A percentile compares a stretch with the other conserved stretches of the same genome.
These are phyloP conservation scores for Epiperipatus broadwayi DNA, from an alignment of 2,888 invertebrate genomes.

Conservation along the genomic window DNA sequence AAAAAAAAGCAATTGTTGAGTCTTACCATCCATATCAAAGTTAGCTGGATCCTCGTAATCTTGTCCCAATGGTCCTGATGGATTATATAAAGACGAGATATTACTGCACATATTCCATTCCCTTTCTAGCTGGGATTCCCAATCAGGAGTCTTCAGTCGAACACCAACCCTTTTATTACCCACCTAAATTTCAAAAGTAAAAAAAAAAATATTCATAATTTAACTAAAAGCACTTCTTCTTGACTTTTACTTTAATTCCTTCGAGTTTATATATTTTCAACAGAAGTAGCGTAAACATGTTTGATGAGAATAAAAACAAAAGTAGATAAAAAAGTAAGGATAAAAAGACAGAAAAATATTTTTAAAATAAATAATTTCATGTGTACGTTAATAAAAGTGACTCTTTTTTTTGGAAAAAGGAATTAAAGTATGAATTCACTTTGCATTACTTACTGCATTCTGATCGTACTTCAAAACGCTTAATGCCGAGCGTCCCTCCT, in stretches of 20 bases:
- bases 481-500: constrained; percentile 69
- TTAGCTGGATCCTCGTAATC: too few species aligned
- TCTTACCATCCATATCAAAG: too few species aligned
- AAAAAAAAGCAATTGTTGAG: too few species aligned
- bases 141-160: constrained; percentile 59
- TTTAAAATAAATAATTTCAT: too few species aligned
- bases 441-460: constrained; percentile 22
- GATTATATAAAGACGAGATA: too few species aligned
- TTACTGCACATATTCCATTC: constrained; percentile 70
- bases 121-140: constrained; percentile 58
- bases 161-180: constrained; percentile 28
- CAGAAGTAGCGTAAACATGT: constrained; percentile 1
- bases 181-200: constrained; percentile 13
- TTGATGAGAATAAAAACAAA: constrained; percentile 1
- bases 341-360: too few species aligned
- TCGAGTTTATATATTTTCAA: not conserved
- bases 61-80: too few species aligned
- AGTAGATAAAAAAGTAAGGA: too few species aligned
- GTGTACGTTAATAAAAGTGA: too few species aligned
- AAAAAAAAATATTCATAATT: constrained; percentile 1
- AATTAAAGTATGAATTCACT: not conserved
- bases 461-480: constrained; percentile 30
- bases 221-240: constrained; percentile 5
- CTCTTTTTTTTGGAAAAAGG: not conserved
- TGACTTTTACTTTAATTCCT: constrained; percentile 1